Evolutionary conservation across 2,113 vertebrate genomes (phyloP), one percentile per base, ranked within the genome.

Genomic region (Gobiocypris rarus): DNA sequence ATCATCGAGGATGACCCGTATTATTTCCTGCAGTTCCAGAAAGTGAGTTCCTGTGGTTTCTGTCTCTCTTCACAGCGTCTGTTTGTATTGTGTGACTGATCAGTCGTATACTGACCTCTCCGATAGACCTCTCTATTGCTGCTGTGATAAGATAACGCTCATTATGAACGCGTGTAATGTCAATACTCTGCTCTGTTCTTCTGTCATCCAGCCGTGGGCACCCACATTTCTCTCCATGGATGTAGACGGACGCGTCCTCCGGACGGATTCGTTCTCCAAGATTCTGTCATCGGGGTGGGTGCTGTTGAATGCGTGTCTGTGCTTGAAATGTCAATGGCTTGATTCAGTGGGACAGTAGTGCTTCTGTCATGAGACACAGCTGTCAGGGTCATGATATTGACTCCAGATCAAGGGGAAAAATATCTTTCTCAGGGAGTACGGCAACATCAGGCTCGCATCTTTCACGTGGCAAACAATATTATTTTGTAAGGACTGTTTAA

Each of bases 1-100:
- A 97, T 99, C 88, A 94, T 99, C 86, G 98, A 99, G 93, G 98
- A 99, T 2, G 97, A 99, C 89, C 98, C 98, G 0, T 99, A 99
- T 90, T 99, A 97, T 88, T 99, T 98, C 89, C 91, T 99, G 84
- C 98, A 99, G 90, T 98, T 98, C 91, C 91, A 94, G 74, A 97
- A 98, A 96, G 98, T 99, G 92, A 90, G 38, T 31, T 1, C 10
- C 11, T 4, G 11, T 45, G 63, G 38, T 82, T 78, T 67, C 79
- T 83, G 56, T 15, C 19, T 41, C 41, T 79, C 15, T 59, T 84
- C 56, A 26, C 13, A 15, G n/a, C 11, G 70, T 17, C 17, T 76
- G 17, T 81, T 50, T 86, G 28, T 58, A 24, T 28, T 17, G 24
- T 54, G 83, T 85, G 77, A 61, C n/a, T 70, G 28, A 75, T 80